Conservation (phyloP, 2,797 vertebrate genomes). For the Clarias laeviceps region DNA sequence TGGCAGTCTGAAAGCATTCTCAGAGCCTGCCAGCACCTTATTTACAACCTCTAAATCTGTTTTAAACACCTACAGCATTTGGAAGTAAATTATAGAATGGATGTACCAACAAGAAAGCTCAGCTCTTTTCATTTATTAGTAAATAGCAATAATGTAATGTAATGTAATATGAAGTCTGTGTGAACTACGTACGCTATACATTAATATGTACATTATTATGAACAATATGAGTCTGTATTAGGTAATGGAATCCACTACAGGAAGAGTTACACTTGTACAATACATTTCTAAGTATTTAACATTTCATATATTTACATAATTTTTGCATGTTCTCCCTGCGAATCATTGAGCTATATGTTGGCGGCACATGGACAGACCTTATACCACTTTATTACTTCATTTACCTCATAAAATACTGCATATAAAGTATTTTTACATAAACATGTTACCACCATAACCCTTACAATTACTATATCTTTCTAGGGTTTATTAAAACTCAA, state of each 20-base stretch:
- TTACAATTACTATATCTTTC: background rate
- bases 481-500: background rate
- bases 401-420: no score
- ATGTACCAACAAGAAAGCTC: background rate
- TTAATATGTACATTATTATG: no score
- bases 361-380: background rate
- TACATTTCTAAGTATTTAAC: no score
- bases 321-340: background rate
- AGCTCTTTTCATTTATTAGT: background rate
- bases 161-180: background rate
- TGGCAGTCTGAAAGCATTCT: conserved; percentile 3
- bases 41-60: conserved; percentile 5
- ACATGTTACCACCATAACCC: background rate
- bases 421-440: no score
- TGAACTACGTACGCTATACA: background rate
- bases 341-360: background rate
- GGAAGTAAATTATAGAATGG: background rate
- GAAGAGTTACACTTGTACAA: background rate
- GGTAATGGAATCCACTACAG: background rate
- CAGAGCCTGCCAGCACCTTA: background rate
- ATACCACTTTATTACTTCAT: background rate
- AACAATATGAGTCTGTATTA: background rate
- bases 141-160: conserved; percentile 1
- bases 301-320: background rate
- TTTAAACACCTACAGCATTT: conserved; percentile 3